Percentiles rank a stretch among this genome's conserved stretches.
Evolutionary conservation across 2,888 invertebrate genomes (phyloP).

Genomic region (Coenonympha glycerion): DNA sequence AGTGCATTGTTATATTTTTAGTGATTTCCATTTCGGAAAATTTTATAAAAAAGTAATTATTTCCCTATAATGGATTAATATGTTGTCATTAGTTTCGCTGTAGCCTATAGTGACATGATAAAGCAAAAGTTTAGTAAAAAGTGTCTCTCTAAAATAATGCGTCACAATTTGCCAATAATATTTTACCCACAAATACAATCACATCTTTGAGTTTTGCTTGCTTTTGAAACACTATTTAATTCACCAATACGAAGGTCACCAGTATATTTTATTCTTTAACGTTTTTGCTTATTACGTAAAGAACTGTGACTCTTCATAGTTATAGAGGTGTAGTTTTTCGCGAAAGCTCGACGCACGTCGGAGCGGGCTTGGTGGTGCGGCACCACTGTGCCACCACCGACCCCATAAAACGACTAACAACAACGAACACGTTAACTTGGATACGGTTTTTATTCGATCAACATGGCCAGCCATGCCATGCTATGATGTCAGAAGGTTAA

Average conservation of each 20-base stretch:
- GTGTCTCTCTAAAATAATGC: no score
- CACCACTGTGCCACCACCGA: conserved; percentile 57
- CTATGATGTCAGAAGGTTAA: background rate
- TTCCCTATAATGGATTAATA: no score
- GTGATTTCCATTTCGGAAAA: no score
- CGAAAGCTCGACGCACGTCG: conserved; percentile 47
- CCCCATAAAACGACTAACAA: conserved; percentile 31
- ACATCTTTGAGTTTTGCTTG: no score
- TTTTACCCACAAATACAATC: no score
- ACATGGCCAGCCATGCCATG: background rate
- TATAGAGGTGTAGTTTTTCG: conserved; percentile 15
- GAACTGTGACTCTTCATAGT: background rate
- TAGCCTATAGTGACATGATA: no score
- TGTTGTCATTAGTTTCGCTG: no score
- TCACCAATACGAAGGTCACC: no score
- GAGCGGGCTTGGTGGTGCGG: conserved; percentile 52
- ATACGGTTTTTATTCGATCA: conserved; percentile 23
- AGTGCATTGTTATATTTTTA: background rate
- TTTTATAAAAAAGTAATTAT: no score
- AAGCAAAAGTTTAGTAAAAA: no score
- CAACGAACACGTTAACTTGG: conserved; percentile 35
- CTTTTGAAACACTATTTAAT: no score
- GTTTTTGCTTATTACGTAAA: conserved; percentile 2
- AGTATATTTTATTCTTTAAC: background rate
- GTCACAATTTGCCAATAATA: no score